A percentile compares a stretch with the other conserved stretches of the same genome.
phyloP scores from a whole-genome alignment of 1,140 invertebrate genomes.

The Drosophila azteca region DNA sequence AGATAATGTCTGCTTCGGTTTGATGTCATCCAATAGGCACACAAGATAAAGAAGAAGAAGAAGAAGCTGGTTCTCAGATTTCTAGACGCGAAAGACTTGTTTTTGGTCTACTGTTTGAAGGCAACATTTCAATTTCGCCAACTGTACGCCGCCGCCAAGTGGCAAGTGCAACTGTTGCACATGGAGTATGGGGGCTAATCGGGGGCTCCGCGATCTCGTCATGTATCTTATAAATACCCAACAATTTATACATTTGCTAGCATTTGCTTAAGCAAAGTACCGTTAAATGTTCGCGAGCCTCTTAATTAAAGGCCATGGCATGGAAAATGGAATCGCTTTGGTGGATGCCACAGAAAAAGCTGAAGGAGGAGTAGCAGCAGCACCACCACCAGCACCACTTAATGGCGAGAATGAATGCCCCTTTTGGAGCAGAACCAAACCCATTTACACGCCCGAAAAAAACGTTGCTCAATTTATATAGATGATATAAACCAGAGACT shows the following conservation, averaged over 20 bases:
- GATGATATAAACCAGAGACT: conserved; percentile 24
- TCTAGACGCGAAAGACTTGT: conserved; percentile 27
- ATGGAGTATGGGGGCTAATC: conserved; percentile 43
- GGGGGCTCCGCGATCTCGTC: conserved; percentile 54
- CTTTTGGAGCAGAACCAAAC: background rate
- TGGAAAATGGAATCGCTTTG: conserved; percentile 11
- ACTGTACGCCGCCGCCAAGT: conserved; percentile 25
- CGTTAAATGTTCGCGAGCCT: conserved; percentile 70
- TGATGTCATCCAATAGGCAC: conserved; percentile 13
- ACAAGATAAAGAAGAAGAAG: conserved; percentile 9
- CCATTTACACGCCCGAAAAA: conserved; percentile 52
- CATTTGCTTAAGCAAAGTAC: conserved; percentile 71
- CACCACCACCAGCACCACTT: no score
- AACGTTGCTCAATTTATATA: conserved; percentile 58
- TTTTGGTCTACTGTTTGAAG: conserved; percentile 12
- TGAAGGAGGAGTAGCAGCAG: no score
- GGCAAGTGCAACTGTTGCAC: conserved; percentile 39
- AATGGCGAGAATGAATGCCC: conserved; percentile 16
- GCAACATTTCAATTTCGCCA: conserved; percentile 52
- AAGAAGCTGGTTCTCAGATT: conserved; percentile 31
- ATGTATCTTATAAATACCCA: conserved; percentile 73
- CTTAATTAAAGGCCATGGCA: conserved; percentile 61
- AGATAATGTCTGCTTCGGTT: conserved; percentile 27
- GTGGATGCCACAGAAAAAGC: conserved; percentile 15
- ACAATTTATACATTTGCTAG: conserved; percentile 69